These are phyloP conservation scores for Bufo gargarizans DNA, from an alignment of 2,113 vertebrate genomes.

Conservation along the genomic window DNA sequence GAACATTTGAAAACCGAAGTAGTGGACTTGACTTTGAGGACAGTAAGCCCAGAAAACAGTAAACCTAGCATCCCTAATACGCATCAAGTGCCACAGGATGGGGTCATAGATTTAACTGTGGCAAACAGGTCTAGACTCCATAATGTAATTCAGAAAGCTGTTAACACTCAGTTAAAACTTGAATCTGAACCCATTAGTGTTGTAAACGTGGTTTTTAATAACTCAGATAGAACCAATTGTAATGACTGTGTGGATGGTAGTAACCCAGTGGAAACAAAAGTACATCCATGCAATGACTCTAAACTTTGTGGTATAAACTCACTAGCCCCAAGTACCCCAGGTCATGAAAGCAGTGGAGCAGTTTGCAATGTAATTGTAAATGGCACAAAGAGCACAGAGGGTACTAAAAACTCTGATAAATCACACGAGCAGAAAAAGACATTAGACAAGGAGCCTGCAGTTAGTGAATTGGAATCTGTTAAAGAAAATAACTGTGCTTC, in stretches of 20 bases:
- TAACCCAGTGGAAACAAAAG: constrained; percentile 75
- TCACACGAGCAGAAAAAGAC: constrained; percentile 70
- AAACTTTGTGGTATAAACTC: constrained; percentile 71
- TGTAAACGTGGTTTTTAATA: constrained; percentile 76
- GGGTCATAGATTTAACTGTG: constrained; percentile 94
- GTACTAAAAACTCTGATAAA: constrained; percentile 71
- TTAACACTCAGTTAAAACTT: constrained; percentile 84
- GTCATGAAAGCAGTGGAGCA: constrained; percentile 74
- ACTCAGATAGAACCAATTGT: constrained; percentile 74
- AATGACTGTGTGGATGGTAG: constrained; percentile 78
- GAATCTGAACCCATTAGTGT: constrained; percentile 84
- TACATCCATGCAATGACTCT: constrained; percentile 74
- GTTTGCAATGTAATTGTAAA: constrained; percentile 98
- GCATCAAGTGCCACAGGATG: constrained; percentile 80
- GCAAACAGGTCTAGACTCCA: constrained; percentile 87
- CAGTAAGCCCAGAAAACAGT: constrained; percentile 77
- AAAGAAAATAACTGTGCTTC: constrained; percentile 96
- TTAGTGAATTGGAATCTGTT: constrained; percentile 91
- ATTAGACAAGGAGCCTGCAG: constrained; percentile 72
- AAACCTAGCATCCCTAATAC: constrained; percentile 75
- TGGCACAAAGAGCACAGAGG: constrained; percentile 80
- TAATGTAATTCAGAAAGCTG: constrained; percentile 90
- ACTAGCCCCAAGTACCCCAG: constrained; percentile 71
- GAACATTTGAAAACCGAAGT: constrained; percentile 80
- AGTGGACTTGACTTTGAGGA: constrained; percentile 88